Conservation (phyloP, 1,140 invertebrate species). For the Listronotus oregonensis region DNA sequence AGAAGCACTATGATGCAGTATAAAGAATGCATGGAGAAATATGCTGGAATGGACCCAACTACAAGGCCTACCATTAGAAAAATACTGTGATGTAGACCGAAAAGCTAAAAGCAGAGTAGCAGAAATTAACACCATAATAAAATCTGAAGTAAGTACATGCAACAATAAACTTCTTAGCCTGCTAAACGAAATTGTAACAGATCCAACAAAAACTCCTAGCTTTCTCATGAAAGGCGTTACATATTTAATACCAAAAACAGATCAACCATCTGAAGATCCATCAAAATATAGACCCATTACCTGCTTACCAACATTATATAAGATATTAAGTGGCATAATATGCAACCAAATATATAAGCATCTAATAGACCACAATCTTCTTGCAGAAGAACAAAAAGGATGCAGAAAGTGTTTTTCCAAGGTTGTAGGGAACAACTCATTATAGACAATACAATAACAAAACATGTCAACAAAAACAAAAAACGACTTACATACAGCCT, state of each 20-base stretch:
- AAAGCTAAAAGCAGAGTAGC: too few relatives aligned
- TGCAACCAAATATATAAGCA: conserved; percentile 21
- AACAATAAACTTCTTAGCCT: too few relatives aligned
- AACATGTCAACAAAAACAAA: conserved; percentile 26
- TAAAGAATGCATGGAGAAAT: too few relatives aligned
- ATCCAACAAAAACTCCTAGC: neutral
- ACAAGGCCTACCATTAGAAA: too few relatives aligned
- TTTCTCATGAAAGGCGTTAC: conserved; percentile 18
- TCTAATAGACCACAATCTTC: conserved; percentile 23
- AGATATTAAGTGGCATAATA: conserved; percentile 14
- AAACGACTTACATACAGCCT: conserved; percentile 24
- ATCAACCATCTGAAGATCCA: conserved; percentile 2
- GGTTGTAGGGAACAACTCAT: conserved; percentile 41
- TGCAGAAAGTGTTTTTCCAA: conserved; percentile 24
- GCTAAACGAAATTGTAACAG: too few relatives aligned
- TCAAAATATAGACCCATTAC: conserved; percentile 26
- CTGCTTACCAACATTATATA: conserved; percentile 22
- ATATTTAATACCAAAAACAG: conserved; percentile 20
- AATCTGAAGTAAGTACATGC: too few relatives aligned
- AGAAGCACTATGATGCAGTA: too few relatives aligned
- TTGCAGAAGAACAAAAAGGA: conserved; percentile 42
- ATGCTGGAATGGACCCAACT: too few relatives aligned
- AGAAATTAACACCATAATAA: too few relatives aligned
- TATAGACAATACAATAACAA: conserved; percentile 34
- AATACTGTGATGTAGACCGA: too few relatives aligned